These are phyloP conservation scores for Cephus rjabovi DNA, from an alignment of 2,888 invertebrate species.

Conservation along the genomic window DNA sequence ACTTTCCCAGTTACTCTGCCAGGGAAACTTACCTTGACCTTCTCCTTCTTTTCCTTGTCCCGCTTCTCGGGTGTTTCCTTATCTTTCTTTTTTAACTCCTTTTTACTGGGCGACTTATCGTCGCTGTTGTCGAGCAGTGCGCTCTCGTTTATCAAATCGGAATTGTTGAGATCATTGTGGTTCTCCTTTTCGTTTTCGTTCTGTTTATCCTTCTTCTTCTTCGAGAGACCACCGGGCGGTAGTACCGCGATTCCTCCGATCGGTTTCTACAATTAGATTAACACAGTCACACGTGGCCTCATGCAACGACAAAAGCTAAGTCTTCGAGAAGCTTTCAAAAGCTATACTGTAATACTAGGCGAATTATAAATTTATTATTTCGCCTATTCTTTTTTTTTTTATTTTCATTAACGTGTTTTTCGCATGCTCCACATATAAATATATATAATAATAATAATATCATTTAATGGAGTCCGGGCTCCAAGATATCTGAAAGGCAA, in stretches of 20 bases:
- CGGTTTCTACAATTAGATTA: slow-evolving; percentile 76
- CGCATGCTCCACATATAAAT: not conserved
- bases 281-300: slow-evolving; percentile 57
- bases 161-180: slow-evolving; percentile 66
- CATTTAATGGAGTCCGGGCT: not conserved
- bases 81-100: slow-evolving; percentile 54
- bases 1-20: not conserved
- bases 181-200: slow-evolving; percentile 72
- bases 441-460: not conserved
- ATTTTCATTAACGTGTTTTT: not conserved
- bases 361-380: not conserved
- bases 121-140: slow-evolving; percentile 51
- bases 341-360: not conserved
- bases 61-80: slow-evolving; percentile 64
- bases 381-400: not conserved
- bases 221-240: slow-evolving; percentile 75
- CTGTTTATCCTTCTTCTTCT: slow-evolving; percentile 71
- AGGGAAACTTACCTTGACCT: slow-evolving; percentile 66
- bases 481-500: not conserved
- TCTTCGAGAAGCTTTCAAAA: not conserved
- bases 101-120: slow-evolving; percentile 48
- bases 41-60: slow-evolving; percentile 67
- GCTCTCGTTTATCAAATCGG: slow-evolving; percentile 59
- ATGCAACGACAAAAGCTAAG: slow-evolving; percentile 43
- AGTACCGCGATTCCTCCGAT: slow-evolving; percentile 87